phyloP scores from a whole-genome alignment of 2,888 invertebrate species.

The Agriotes lineatus region DNA sequence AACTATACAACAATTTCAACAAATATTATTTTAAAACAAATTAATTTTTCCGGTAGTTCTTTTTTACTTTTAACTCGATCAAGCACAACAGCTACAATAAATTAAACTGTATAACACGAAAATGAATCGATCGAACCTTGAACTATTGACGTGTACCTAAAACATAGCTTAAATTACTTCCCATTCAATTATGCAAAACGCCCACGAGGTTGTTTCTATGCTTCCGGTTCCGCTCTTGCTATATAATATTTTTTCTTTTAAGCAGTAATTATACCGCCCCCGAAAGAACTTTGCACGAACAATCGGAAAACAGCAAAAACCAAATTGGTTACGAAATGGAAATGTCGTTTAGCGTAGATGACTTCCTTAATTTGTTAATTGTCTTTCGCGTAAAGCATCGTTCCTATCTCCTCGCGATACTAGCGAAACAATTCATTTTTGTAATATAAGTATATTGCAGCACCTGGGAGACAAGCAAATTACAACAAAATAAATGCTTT shows the following conservation, averaged over 20 bases:
- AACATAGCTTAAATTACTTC: conserved; percentile 1
- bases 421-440: too few relatives aligned
- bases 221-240: not conserved
- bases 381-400: not conserved
- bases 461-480: too few relatives aligned
- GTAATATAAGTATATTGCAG: too few relatives aligned
- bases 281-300: not conserved
- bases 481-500: too few relatives aligned
- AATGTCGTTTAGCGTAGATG: not conserved
- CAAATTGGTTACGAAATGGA: not conserved
- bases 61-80: too few relatives aligned
- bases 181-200: conserved; percentile 14
- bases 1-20: too few relatives aligned
- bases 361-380: conserved; percentile 7
- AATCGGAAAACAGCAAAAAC: not conserved
- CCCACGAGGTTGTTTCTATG: not conserved
- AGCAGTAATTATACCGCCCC: not conserved
- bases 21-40: not conserved
- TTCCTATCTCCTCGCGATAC: too few relatives aligned
- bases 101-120: too few relatives aligned
- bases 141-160: not conserved
- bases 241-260: not conserved
- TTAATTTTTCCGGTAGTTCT: not conserved
- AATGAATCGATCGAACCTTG: conserved; percentile 15
- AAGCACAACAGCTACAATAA: too few relatives aligned